Evolutionary conservation across 2,113 vertebrate species (phyloP).

Genomic region (Protobothrops mucrosquamatus): DNA sequence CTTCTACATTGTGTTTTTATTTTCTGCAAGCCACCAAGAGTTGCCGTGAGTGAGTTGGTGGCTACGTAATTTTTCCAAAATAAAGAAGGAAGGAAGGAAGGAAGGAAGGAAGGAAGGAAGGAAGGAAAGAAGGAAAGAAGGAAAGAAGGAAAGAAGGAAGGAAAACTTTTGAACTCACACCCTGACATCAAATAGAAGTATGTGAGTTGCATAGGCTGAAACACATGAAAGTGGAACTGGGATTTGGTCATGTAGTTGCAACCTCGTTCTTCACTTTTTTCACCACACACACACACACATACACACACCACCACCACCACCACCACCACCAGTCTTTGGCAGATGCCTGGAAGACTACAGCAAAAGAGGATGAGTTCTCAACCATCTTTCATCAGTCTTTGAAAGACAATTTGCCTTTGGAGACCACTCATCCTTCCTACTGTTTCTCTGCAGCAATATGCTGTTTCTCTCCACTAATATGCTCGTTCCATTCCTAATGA

Average conservation of each 20-base stretch:
- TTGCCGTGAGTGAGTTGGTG: too few relatives aligned
- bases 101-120: too few relatives aligned
- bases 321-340: background rate
- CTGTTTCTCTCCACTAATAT: background rate
- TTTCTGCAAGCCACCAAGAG: too few relatives aligned
- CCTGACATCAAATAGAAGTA: background rate
- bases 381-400: background rate
- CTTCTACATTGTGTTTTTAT: too few relatives aligned
- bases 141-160: background rate
- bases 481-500: constrained; percentile 1
- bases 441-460: constrained; percentile 17
- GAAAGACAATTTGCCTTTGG: constrained; percentile 4
- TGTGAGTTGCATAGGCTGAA: background rate
- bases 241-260: background rate
- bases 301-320: background rate
- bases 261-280: background rate
- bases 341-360: background rate
- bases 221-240: background rate
- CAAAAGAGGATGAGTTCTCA: constrained; percentile 17
- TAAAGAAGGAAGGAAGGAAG: too few relatives aligned
- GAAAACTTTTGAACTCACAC: background rate
- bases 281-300: background rate
- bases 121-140: too few relatives aligned
- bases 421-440: background rate
- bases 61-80: too few relatives aligned